Conservation (phyloP, 2,797 vertebrate genomes). For the Synaphobranchus kaupii region DNA sequence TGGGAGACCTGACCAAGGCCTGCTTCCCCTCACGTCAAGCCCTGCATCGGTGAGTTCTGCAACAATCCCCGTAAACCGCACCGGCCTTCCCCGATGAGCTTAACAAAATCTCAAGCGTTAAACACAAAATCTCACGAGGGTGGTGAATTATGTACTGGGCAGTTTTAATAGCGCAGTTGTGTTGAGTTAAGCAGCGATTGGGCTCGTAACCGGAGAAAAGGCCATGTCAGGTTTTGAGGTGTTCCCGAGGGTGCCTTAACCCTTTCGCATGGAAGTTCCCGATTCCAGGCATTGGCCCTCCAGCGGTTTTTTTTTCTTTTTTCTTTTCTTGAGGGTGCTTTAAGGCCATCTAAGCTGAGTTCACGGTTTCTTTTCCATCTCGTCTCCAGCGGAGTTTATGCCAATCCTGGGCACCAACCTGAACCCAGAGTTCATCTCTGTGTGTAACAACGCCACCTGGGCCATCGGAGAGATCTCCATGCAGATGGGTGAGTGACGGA, state of each 20-base stretch:
- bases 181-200: too few relatives aligned
- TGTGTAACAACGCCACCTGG: constrained; percentile 96
- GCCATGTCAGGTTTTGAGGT: too few relatives aligned
- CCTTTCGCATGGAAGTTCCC: too few relatives aligned
- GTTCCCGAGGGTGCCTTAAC: too few relatives aligned
- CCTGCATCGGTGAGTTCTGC: constrained; percentile 84
- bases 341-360: too few relatives aligned
- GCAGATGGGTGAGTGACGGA: constrained; percentile 86
- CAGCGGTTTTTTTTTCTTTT: too few relatives aligned
- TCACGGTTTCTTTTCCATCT: not conserved
- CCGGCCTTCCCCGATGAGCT: too few relatives aligned
- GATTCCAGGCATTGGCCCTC: too few relatives aligned
- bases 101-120: too few relatives aligned
- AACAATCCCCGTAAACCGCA: not conserved
- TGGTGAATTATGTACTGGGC: constrained; percentile 11
- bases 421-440: constrained; percentile 95
- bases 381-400: constrained; percentile 88
- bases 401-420: constrained; percentile 93
- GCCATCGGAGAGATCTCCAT: constrained; percentile 96
- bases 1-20: constrained; percentile 92
- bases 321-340: too few relatives aligned
- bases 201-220: too few relatives aligned
- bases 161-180: too few relatives aligned
- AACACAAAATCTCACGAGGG: not conserved
- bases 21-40: constrained; percentile 92